A percentile compares a stretch with the other conserved stretches of the same genome.
These are phyloP conservation scores for Philopotamus ludificatus DNA, from an alignment of 1,140 invertebrate genomes.

Conservation along the genomic window DNA sequence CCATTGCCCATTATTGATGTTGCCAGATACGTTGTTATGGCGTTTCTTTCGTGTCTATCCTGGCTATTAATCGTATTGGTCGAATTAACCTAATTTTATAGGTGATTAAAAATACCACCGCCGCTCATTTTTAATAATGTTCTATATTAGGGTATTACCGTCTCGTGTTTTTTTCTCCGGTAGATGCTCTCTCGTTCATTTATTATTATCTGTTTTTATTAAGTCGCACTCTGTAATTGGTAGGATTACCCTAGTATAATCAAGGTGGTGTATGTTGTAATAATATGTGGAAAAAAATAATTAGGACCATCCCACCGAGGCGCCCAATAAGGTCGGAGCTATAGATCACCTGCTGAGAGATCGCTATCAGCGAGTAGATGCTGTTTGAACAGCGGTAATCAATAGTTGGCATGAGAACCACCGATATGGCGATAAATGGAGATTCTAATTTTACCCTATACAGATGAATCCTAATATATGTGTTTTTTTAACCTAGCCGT, in stretches of 20 bases:
- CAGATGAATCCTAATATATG: no score
- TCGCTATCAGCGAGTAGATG: constrained; percentile 15
- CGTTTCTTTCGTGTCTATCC: no score
- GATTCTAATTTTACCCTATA: no score
- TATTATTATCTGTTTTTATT: background rate
- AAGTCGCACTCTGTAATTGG: constrained; percentile 23
- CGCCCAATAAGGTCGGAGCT: constrained; percentile 30
- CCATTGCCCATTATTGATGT: no score
- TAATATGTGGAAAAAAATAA: constrained; percentile 34
- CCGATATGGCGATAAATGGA: no score
- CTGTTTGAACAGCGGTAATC: background rate
- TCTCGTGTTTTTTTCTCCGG: background rate
- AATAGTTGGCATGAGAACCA: no score
- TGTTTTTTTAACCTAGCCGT: no score
- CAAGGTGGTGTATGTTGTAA: constrained; percentile 30
- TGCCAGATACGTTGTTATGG: no score
- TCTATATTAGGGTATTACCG: background rate
- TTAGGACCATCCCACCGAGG: constrained; percentile 34
- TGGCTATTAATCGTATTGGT: no score
- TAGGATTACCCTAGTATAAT: constrained; percentile 21
- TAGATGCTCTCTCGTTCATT: background rate
- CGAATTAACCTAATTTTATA: no score
- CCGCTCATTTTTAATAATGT: background rate
- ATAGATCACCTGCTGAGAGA: constrained; percentile 33
- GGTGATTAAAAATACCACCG: background rate